phyloP scores from a whole-genome alignment of 2,797 vertebrate genomes.

The Luscinia megarhynchos region DNA sequence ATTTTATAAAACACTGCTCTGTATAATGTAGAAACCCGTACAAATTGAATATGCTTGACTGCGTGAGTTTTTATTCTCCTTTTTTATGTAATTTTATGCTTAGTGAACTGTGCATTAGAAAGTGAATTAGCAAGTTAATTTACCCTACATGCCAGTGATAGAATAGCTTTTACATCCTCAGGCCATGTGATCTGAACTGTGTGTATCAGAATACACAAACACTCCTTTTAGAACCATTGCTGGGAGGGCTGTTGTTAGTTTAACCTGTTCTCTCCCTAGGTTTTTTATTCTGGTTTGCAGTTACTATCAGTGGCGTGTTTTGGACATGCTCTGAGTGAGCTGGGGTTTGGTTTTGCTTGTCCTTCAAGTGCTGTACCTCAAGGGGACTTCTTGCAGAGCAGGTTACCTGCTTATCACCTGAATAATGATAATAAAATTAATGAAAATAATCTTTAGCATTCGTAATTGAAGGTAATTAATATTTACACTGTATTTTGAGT shows the following conservation, averaged over 20 bases:
- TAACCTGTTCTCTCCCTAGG: not conserved
- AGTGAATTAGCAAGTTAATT: constrained; percentile 56
- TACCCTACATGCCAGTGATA: not conserved
- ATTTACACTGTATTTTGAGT: not conserved
- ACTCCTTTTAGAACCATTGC: not conserved
- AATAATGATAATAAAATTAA: not conserved
- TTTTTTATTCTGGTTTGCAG: not conserved
- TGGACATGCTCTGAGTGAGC: not conserved
- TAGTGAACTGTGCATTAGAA: not conserved
- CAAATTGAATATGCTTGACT: not conserved
- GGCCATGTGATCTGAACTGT: not conserved
- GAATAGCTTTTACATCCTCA: constrained; percentile 2
- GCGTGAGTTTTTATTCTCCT: not conserved
- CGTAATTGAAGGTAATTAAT: not conserved
- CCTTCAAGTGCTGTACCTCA: not conserved
- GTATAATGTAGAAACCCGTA: not conserved
- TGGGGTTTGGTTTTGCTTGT: not conserved
- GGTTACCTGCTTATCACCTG: not conserved
- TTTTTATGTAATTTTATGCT: constrained; percentile 18
- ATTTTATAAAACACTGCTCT: not conserved
- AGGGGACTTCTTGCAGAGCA: not conserved
- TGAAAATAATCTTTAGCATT: not conserved
- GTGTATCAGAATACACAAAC: not conserved
- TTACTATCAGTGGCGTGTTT: not conserved
- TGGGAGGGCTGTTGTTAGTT: not conserved